phyloP scores from a whole-genome alignment of 1,140 invertebrate genomes.

The Listronotus oregonensis region DNA sequence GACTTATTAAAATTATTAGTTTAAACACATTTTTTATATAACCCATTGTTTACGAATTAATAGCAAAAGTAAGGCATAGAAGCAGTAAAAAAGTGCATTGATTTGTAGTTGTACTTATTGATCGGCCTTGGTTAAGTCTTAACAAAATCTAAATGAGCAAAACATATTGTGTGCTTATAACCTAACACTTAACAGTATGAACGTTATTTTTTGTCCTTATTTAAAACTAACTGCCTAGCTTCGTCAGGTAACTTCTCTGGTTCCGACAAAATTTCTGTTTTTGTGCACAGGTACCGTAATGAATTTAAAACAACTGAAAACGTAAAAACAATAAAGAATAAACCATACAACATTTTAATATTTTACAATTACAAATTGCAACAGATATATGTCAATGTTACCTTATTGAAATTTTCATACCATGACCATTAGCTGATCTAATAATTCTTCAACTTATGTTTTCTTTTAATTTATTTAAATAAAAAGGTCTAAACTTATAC shows the following conservation, averaged over 20 bases:
- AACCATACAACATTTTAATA: neutral
- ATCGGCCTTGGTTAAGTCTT: neutral
- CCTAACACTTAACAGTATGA: conserved; percentile 4
- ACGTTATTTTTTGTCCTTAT: conserved; percentile 21
- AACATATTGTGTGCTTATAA: neutral
- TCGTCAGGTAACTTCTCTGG: conserved; percentile 87
- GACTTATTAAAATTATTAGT: neutral
- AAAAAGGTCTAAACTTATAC: too few species aligned
- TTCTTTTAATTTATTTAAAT: too few species aligned
- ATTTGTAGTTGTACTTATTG: conserved; percentile 14
- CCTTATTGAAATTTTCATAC: too few species aligned
- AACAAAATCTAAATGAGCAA: conserved; percentile 24
- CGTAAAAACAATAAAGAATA: neutral
- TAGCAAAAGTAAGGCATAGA: neutral
- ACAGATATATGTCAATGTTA: neutral
- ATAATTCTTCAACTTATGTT: too few species aligned
- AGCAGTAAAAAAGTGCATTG: conserved; percentile 18
- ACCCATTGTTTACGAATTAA: neutral
- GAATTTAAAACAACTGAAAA: conserved; percentile 89
- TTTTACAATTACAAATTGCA: neutral
- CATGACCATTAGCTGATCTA: too few species aligned
- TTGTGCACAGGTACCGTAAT: conserved; percentile 85
- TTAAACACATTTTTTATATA: neutral
- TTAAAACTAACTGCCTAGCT: conserved; percentile 62
- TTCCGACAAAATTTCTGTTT: conserved; percentile 90